Evolutionary conservation across 2,797 vertebrate species (phyloP).

Genomic region (Chelidonichthys spinosus): DNA sequence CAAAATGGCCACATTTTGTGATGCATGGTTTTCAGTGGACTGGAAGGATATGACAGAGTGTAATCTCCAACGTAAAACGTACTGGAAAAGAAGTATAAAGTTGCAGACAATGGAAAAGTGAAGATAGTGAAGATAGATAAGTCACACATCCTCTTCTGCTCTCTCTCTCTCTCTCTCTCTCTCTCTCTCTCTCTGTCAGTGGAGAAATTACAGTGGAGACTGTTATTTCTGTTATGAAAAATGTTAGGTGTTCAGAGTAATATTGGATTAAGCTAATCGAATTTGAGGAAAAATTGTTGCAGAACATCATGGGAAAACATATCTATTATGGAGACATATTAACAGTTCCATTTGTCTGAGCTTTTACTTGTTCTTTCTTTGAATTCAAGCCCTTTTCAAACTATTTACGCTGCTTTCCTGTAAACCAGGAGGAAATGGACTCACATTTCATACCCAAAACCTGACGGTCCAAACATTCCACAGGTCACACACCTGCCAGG

Average conservation of each 20-base stretch:
- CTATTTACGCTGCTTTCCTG: conserved; percentile 24
- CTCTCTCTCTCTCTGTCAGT: conserved; percentile 27
- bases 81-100: not conserved
- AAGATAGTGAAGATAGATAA: conserved; percentile 18
- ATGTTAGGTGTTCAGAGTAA: conserved; percentile 78
- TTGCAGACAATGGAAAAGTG: not conserved
- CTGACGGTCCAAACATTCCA: conserved; percentile 23
- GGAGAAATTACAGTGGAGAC: conserved; percentile 73
- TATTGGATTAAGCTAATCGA: conserved; percentile 80
- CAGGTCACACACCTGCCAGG: conserved; percentile 46
- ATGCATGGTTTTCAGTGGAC: not conserved
- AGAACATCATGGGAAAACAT: conserved; percentile 78
- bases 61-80: not conserved
- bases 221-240: too few species aligned
- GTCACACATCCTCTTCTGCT: conserved; percentile 30
- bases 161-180: conserved; percentile 27
- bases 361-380: conserved; percentile 42
- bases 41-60: not conserved
- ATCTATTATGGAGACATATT: conserved; percentile 79
- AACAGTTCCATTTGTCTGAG: conserved; percentile 68
- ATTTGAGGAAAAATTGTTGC: conserved; percentile 75
- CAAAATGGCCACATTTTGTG: not conserved
- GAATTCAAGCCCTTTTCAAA: not conserved
- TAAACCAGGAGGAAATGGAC: conserved; percentile 4
- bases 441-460: conserved; percentile 38